A percentile compares a stretch with the other conserved stretches of the same genome.
Evolutionary conservation across 2,797 vertebrate species (phyloP).

Genomic region (Gephyroberyx darwinii): DNA sequence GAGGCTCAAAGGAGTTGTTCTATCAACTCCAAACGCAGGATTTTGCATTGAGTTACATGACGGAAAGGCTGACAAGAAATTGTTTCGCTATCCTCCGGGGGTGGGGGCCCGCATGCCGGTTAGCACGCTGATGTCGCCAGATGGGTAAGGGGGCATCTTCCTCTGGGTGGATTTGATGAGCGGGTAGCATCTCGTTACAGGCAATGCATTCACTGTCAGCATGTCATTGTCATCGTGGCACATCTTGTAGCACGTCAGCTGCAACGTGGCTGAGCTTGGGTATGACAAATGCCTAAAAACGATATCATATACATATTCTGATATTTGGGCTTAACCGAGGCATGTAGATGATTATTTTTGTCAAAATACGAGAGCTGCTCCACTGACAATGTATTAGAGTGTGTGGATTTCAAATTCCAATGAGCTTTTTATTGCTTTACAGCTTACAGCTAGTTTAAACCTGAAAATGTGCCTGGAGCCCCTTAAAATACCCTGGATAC

Average conservation of each 20-base stretch:
- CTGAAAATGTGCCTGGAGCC: no score
- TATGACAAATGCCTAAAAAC: conserved; percentile 18
- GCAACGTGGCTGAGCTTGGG: conserved; percentile 8
- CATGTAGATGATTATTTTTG: no score
- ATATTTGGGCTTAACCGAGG: background rate
- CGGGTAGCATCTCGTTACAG: conserved; percentile 50
- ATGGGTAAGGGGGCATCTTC: conserved; percentile 34
- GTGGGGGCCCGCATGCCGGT: conserved; percentile 52
- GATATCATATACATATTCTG: no score
- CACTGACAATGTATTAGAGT: conserved; percentile 2
- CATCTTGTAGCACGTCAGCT: background rate
- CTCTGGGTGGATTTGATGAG: conserved; percentile 34
- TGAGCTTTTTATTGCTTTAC: background rate
- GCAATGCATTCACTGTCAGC: conserved; percentile 40
- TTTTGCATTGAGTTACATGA: conserved; percentile 46
- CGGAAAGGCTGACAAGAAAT: conserved; percentile 26
- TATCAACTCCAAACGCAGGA: conserved; percentile 48
- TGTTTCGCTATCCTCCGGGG: conserved; percentile 36
- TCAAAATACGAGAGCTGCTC: background rate
- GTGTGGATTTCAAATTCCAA: conserved; percentile 3
- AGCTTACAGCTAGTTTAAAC: no score
- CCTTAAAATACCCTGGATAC: no score
- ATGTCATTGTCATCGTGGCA: conserved; percentile 5
- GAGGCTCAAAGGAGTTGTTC: conserved; percentile 58
- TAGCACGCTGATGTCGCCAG: conserved; percentile 51